phyloP scores from a whole-genome alignment of 1,140 invertebrate species.

The Camponotus pennsylvanicus region DNA sequence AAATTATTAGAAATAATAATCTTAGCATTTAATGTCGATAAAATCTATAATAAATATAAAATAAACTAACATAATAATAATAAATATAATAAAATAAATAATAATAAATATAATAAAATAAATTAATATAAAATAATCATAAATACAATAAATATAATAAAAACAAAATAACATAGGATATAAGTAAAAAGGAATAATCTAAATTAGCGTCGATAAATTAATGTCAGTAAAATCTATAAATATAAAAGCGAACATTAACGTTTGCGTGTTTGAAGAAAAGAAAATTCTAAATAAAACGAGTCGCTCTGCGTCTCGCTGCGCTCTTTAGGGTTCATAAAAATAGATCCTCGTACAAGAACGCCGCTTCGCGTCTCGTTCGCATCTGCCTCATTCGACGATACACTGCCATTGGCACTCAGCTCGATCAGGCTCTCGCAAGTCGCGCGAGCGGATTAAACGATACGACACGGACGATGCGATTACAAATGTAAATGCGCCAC shows the following conservation, averaged over 20 bases:
- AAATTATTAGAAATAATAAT: background rate
- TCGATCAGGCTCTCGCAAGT: slow-evolving; percentile 14
- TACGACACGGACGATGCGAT: slow-evolving; percentile 44
- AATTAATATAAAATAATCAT: no score
- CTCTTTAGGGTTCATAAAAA: slow-evolving; percentile 27
- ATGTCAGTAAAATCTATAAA: background rate
- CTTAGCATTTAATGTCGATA: background rate
- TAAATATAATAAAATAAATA: no score
- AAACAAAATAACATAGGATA: no score
- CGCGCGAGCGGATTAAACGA: slow-evolving; percentile 20
- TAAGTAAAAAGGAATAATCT: background rate
- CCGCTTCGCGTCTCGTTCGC: background rate
- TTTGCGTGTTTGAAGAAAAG: background rate
- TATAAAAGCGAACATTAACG: background rate
- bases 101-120: no score
- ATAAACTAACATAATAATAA: no score
- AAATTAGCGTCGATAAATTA: background rate
- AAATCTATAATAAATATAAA: background rate
- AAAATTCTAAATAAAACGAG: background rate
- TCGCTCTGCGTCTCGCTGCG: background rate
- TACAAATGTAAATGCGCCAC: slow-evolving; percentile 70
- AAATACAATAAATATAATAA: no score
- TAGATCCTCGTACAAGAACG: background rate
- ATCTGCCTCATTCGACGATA: slow-evolving; percentile 32
- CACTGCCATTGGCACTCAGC: background rate